Base-by-base conservation (phyloP, 1,140 invertebrate species). In the Rhynchophorus ferrugineus region DNA sequence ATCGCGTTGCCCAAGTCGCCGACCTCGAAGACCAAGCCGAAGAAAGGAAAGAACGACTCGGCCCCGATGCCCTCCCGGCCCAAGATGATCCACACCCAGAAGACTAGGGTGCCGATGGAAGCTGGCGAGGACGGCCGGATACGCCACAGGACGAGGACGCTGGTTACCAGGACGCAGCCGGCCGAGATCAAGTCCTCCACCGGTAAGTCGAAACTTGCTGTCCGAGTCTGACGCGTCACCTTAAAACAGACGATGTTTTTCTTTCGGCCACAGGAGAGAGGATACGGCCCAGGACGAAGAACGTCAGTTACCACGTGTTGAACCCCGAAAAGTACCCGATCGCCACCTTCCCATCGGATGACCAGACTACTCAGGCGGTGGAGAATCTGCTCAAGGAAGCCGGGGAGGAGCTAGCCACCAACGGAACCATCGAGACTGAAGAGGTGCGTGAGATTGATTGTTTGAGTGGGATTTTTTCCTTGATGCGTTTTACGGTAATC, bases 41-140 rank as follows among this genome's bases (percentile, higher is more conserved):
- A 76, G 51, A 73, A 74, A 61, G 50, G 34, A 14, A 62, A 71
- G 50, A 58, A 63, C 16, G 54, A 70, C 34, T 66, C 59, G 43
- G 44, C 57, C 5, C 34, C 61, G 8, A 56, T 73, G 2, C 70
- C 75, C 0, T 73, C 75, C 1, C 68, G 82, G 34, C 83, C 82
- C 0, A 79, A 81, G 58, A 85, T 85, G 82, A 85, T 85, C 54
- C 83, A 84, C 57, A 85, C 82, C 0, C 80, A 82, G 63, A 82
- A 82, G 59, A 77, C 77, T 1, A 69, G 76, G 43, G 73, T 78
- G 2, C 68, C 77, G 1, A 71, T 76, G 1, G 75, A 78, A 41
- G 60, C 73, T 0, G 71, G 64, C 13, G 75, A 75, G 53, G 74
- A 72, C 5, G 74, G 71, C 2, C 73, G 76, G 46, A 71, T 75